These are phyloP conservation scores for Callinectes sapidus DNA, from an alignment of 2,888 invertebrate species.

Conservation along the genomic window DNA sequence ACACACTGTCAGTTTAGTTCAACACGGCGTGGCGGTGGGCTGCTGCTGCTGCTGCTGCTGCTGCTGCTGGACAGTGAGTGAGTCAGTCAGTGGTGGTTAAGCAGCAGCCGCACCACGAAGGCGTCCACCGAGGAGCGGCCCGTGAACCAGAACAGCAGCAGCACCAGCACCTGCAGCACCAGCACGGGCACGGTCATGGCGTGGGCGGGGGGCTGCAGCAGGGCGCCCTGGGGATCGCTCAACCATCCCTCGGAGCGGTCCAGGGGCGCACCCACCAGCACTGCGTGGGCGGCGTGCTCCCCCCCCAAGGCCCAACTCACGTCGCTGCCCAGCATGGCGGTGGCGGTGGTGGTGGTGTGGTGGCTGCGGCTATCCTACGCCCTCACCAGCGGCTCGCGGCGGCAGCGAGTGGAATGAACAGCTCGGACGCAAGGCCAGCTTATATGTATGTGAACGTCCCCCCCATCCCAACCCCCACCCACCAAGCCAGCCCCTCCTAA, in stretches of 20 bases:
- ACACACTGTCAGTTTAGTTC: background rate
- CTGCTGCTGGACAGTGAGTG: no score
- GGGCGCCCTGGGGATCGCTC: conserved; percentile 48
- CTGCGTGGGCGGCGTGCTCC: conserved; percentile 53
- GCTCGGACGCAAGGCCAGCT: background rate
- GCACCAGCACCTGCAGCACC: conserved; percentile 63
- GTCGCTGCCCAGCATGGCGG: conserved; percentile 44
- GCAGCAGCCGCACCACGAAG: conserved; percentile 57
- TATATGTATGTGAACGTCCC: background rate
- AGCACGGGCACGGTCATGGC: conserved; percentile 59
- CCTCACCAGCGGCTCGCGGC: background rate
- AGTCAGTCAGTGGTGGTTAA: conserved; percentile 51
- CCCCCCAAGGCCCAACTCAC: conserved; percentile 48
- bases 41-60: no score
- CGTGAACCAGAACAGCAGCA: conserved; percentile 66
- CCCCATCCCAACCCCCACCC: background rate
- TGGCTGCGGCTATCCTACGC: background rate
- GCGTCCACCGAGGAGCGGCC: conserved; percentile 65
- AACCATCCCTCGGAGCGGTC: conserved; percentile 23
- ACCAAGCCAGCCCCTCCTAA: background rate
- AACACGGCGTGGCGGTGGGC: background rate
- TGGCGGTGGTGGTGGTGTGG: background rate
- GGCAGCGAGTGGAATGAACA: background rate
- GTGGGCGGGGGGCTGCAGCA: conserved; percentile 51
- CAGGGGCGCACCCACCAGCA: conserved; percentile 46